These are phyloP conservation scores for Arothron firmamentum DNA, from an alignment of 2,113 vertebrate genomes.

Conservation along the genomic window DNA sequence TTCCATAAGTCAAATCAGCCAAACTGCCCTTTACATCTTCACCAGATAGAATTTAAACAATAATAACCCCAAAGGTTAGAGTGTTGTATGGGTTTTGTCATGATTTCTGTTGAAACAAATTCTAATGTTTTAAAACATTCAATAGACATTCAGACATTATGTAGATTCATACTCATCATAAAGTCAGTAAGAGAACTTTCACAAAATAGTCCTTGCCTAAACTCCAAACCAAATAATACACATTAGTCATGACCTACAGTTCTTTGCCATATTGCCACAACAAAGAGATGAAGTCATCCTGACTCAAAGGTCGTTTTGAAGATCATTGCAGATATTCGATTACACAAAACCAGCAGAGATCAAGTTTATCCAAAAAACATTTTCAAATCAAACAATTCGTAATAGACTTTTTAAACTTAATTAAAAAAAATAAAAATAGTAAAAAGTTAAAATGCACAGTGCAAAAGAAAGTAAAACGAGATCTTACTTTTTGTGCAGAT, in stretches of 20 bases:
- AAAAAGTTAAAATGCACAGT: background rate
- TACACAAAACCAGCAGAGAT: background rate
- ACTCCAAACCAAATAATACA: background rate
- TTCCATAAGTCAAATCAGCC: constrained; percentile 73
- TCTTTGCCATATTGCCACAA: constrained; percentile 49
- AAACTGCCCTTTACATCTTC: constrained; percentile 45
- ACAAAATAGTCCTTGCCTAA: background rate
- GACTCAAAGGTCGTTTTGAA: constrained; percentile 53
- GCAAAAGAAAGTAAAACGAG: constrained; percentile 14
- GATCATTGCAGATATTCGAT: constrained; percentile 26
- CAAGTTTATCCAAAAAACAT: background rate
- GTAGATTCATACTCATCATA: background rate
- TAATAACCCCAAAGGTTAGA: background rate
- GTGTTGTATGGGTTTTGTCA: too few species aligned
- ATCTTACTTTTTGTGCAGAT: constrained; percentile 67
- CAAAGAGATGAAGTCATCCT: constrained; percentile 58
- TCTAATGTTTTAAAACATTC: too few species aligned
- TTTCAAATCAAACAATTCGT: background rate
- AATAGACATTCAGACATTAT: background rate
- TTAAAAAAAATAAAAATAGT: constrained; percentile 33
- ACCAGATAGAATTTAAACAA: constrained; percentile 20
- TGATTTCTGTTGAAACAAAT: too few species aligned
- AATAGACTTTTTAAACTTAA: too few species aligned
- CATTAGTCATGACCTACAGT: background rate
- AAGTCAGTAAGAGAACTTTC: background rate